A percentile compares a stretch with the other conserved stretches of the same genome.
Evolutionary conservation across 2,888 invertebrate species (phyloP).

Genomic region (Drosophila neutralis): DNA sequence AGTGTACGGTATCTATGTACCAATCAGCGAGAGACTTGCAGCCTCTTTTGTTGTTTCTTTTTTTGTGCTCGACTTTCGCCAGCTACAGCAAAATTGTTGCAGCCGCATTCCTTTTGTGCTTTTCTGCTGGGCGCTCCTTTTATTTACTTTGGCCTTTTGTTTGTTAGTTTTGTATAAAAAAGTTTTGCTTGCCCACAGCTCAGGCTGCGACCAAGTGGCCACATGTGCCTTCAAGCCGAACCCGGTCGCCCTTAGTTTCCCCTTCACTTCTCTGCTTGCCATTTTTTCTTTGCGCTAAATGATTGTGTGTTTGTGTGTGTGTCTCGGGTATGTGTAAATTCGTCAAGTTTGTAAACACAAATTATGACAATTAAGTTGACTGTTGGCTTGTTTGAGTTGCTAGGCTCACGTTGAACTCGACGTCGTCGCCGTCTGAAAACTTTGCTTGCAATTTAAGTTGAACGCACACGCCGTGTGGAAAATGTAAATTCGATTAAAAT

Average conservation of each 20-base stretch:
- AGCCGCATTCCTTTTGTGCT: slow-evolving; percentile 47
- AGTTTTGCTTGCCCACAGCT: slow-evolving; percentile 54
- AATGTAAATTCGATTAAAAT: slow-evolving; percentile 70
- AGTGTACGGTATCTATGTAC: background rate
- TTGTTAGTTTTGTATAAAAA: slow-evolving; percentile 71
- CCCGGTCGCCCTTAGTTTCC: slow-evolving; percentile 9
- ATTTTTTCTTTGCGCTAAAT: slow-evolving; percentile 5
- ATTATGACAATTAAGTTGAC: slow-evolving; percentile 80
- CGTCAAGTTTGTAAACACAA: slow-evolving; percentile 80
- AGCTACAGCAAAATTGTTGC: slow-evolving; percentile 47
- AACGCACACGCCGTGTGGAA: slow-evolving; percentile 44
- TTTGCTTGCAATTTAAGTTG: slow-evolving; percentile 63
- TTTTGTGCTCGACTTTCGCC: slow-evolving; percentile 39
- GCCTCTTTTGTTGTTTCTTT: slow-evolving; percentile 30
- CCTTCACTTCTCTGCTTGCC: background rate
- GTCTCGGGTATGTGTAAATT: slow-evolving; percentile 56
- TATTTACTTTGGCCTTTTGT: slow-evolving; percentile 75
- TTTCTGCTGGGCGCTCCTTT: slow-evolving; percentile 46
- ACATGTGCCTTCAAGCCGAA: slow-evolving; percentile 51
- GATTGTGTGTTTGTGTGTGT: slow-evolving; percentile 3
- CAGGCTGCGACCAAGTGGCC: slow-evolving; percentile 47
- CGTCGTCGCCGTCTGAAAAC: slow-evolving; percentile 48
- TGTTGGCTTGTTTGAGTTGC: slow-evolving; percentile 67
- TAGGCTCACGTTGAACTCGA: slow-evolving; percentile 18
- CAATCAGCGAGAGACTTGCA: background rate